These are phyloP conservation scores for Argya squamiceps DNA, from an alignment of 2,797 vertebrate species.

Conservation along the genomic window DNA sequence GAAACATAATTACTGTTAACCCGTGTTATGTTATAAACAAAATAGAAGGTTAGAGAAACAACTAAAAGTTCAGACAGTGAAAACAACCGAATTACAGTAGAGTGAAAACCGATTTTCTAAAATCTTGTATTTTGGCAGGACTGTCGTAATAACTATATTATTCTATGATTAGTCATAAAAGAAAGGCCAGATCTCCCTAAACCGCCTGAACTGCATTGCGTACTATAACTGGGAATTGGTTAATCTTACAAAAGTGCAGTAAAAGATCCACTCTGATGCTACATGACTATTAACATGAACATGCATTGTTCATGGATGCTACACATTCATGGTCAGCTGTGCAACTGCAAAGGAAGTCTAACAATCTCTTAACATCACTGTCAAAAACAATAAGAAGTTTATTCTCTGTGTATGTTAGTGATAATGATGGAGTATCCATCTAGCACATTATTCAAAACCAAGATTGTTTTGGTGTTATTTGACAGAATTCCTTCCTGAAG, in stretches of 20 bases:
- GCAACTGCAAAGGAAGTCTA: neutral
- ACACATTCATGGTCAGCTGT: accelerated
- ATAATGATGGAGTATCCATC: neutral
- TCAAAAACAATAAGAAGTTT: neutral
- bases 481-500: neutral
- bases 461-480: neutral
- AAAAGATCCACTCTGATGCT: neutral
- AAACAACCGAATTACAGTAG: neutral
- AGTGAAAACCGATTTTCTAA: neutral
- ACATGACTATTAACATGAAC: neutral
- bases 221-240: neutral
- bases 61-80: neutral
- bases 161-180: neutral
- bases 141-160: neutral
- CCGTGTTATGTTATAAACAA: neutral
- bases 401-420: neutral
- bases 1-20: neutral
- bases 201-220: neutral
- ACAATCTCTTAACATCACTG: neutral
- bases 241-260: neutral
- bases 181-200: neutral
- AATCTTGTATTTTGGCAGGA: neutral
- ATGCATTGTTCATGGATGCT: neutral
- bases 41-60: neutral
- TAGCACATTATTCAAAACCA: neutral